A percentile compares a stretch with the other conserved stretches of the same genome.
Evolutionary conservation across 2,888 invertebrate genomes (phyloP).

Genomic region (Conistra vaccinii): DNA sequence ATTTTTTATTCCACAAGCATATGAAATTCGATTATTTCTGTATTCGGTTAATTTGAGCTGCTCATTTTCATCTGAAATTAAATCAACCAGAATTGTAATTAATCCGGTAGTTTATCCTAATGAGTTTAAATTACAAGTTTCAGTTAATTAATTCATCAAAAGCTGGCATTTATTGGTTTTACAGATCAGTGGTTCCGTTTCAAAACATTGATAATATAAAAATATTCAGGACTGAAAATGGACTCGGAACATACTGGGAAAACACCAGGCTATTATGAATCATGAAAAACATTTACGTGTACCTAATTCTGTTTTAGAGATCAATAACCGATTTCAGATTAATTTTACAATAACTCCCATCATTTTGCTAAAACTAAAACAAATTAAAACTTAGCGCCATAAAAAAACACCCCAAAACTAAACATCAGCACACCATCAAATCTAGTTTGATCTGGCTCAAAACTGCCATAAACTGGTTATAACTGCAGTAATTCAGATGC

Average conservation of each 20-base stretch:
- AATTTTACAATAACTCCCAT: neutral
- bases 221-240: neutral
- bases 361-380: neutral
- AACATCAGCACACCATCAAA: slow-evolving; percentile 25
- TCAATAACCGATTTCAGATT: neutral
- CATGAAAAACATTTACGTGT: neutral
- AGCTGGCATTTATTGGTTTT: neutral
- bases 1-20: neutral
- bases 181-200: neutral
- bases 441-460: slow-evolving; percentile 54
- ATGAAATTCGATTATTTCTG: neutral
- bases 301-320: neutral
- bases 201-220: neutral
- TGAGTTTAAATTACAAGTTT: slow-evolving; percentile 5
- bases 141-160: slow-evolving; percentile 3
- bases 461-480: slow-evolving; percentile 62
- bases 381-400: too few relatives aligned
- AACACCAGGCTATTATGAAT: too few relatives aligned
- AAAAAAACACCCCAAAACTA: neutral
- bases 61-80: slow-evolving; percentile 19
- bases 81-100: slow-evolving; percentile 2
- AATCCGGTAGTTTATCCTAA: neutral
- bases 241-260: neutral
- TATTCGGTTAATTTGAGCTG: slow-evolving; percentile 3
- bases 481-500: slow-evolving; percentile 59